Conservation (phyloP, 2,113 vertebrate species). For the Hipposideros armiger region DNA sequence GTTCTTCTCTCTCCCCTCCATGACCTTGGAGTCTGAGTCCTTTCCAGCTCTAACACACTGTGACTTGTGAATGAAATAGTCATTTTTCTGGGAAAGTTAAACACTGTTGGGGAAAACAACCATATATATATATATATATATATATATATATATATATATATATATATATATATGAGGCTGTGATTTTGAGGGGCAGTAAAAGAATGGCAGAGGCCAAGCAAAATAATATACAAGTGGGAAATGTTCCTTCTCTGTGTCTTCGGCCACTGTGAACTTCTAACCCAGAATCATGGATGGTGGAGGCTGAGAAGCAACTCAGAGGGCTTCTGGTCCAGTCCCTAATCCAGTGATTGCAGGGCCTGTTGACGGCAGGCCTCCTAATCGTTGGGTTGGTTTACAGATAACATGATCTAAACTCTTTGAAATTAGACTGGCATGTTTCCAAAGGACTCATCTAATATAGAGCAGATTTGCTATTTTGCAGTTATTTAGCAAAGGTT, state of each 20-base stretch:
- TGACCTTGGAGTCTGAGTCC: background rate
- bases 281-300: background rate
- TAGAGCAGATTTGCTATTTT: conserved; percentile 73
- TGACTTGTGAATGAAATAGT: conserved; percentile 51
- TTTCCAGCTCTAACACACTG: background rate
- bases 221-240: conserved; percentile 19
- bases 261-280: conserved; percentile 4
- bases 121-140: background rate
- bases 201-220: background rate
- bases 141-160: background rate
- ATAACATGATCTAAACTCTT: conserved; percentile 77
- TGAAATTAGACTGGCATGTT: conserved; percentile 75
- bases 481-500: conserved; percentile 80
- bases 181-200: background rate
- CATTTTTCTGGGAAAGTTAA: conserved; percentile 54
- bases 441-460: conserved; percentile 76
- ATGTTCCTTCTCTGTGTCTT: background rate
- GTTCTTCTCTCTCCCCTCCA: background rate
- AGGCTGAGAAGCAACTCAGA: background rate
- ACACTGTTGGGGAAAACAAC: background rate
- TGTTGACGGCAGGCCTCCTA: background rate
- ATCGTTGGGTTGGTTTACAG: conserved; percentile 71
- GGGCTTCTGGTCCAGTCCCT: background rate
- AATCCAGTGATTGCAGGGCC: background rate
- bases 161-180: background rate